Conservation (phyloP, 2,888 invertebrate genomes). For the Tipula vernalis region DNA sequence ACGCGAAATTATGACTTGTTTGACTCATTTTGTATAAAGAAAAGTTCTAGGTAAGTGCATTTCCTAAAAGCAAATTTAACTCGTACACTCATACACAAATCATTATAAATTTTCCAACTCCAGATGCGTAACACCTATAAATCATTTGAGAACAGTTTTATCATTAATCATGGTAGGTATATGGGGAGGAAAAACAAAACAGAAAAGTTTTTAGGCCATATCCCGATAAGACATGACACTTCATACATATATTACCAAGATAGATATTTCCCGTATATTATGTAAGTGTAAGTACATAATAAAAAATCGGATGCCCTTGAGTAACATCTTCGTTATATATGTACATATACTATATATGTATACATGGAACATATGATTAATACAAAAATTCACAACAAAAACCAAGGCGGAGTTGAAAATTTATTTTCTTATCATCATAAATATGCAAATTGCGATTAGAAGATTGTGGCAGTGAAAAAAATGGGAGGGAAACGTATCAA, state of each 20-base stretch:
- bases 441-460: not conserved
- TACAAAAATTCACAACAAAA: not conserved
- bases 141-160: not conserved
- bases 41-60: too few species aligned
- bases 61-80: too few species aligned
- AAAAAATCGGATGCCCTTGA: not conserved
- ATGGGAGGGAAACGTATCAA: not conserved
- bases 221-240: not conserved
- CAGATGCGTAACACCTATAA: not conserved
- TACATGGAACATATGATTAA: not conserved
- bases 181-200: not conserved
- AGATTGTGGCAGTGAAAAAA: not conserved
- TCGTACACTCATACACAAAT: too few species aligned
- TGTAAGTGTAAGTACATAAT: not conserved
- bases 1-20: too few species aligned
- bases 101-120: too few species aligned
- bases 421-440: not conserved
- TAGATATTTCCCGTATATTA: not conserved
- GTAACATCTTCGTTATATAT: not conserved
- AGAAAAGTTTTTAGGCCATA: not conserved
- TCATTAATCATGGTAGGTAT: not conserved
- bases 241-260: not conserved
- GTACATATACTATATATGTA: not conserved
- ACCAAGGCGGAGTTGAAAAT: not conserved
- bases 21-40: too few species aligned